A percentile compares a stretch with the other conserved stretches of the same genome.
phyloP scores from a whole-genome alignment of 2,888 invertebrate species.

The Hirtodrosophila cameraria region DNA sequence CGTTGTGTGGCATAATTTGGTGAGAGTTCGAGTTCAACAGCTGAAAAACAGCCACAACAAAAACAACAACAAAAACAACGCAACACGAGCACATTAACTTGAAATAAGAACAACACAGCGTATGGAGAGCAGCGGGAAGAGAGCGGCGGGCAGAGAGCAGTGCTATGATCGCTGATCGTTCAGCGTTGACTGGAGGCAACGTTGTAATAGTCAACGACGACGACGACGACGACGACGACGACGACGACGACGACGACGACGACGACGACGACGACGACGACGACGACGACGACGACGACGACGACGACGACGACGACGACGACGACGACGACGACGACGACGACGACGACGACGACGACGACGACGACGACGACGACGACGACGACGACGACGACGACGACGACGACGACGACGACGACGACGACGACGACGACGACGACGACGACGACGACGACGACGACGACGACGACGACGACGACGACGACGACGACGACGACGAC shows the following conservation, averaged over 20 bases:
- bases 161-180: background rate
- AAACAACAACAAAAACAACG: conserved; percentile 31
- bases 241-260: conserved; percentile 65
- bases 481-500: conserved; percentile 48
- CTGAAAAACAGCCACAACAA: conserved; percentile 64
- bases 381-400: conserved; percentile 64
- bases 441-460: conserved; percentile 47
- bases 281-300: conserved; percentile 68
- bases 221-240: conserved; percentile 65
- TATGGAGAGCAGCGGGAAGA: conserved; percentile 19
- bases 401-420: conserved; percentile 65
- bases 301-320: conserved; percentile 65
- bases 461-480: conserved; percentile 47
- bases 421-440: conserved; percentile 67
- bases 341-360: conserved; percentile 69
- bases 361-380: conserved; percentile 68
- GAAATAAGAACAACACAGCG: conserved; percentile 73
- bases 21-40: conserved; percentile 80
- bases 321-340: conserved; percentile 69
- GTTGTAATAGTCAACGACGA: conserved; percentile 57
- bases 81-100: conserved; percentile 71
- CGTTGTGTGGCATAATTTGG: conserved; percentile 79
- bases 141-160: conserved; percentile 7
- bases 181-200: conserved; percentile 25
- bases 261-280: conserved; percentile 65